Evolutionary conservation across 2,888 invertebrate species (phyloP).

Genomic region (Athetis lepigone): DNA sequence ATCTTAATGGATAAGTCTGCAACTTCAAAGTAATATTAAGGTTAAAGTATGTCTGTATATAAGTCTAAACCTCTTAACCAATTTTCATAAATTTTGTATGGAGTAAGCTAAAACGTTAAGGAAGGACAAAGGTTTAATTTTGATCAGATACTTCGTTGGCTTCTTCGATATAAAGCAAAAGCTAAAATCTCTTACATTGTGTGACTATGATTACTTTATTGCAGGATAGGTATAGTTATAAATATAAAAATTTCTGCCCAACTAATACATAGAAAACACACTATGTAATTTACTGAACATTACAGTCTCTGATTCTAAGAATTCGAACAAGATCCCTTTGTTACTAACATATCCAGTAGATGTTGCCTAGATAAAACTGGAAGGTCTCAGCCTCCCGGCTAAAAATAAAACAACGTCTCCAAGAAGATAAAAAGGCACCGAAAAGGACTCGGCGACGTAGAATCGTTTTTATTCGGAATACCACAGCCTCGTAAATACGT

Average conservation of each 20-base stretch:
- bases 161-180: no score
- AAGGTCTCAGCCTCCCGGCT: constrained; percentile 22
- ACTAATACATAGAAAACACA: background rate
- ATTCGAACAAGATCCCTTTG: constrained; percentile 7
- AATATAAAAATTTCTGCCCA: background rate
- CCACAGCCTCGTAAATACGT: constrained; percentile 39
- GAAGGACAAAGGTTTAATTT: no score
- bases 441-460: constrained; percentile 20
- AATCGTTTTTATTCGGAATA: constrained; percentile 50
- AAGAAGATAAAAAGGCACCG: constrained; percentile 26
- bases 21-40: no score
- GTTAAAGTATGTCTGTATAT: no score
- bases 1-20: no score
- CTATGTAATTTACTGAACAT: background rate
- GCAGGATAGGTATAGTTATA: no score
- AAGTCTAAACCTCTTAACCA: no score
- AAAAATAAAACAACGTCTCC: constrained; percentile 49
- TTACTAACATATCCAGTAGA: constrained; percentile 3
- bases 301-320: background rate
- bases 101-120: no score
- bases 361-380: constrained; percentile 7
- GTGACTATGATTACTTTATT: no score
- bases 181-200: no score
- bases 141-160: no score
- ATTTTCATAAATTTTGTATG: no score